Percentiles rank a stretch among this genome's conserved stretches.
Conservation (phyloP, 2,113 vertebrate genomes). For the Periophthalmus modestus region DNA sequence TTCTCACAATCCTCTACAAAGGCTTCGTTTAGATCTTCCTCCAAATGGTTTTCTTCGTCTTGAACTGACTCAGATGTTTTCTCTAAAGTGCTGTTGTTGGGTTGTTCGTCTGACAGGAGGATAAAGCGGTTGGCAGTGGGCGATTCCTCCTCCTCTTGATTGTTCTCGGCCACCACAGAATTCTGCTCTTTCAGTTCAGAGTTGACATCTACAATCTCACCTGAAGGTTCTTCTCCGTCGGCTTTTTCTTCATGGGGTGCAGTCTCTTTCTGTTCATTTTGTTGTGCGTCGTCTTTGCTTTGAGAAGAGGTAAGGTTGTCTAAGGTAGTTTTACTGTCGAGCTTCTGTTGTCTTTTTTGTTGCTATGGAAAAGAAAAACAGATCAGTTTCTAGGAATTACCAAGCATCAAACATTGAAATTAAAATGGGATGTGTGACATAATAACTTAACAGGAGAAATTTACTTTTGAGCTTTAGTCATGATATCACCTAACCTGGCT, state of each 20-base stretch:
- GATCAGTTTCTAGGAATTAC: neutral
- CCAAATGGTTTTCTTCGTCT: conserved; percentile 60
- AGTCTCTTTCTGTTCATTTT: conserved; percentile 3
- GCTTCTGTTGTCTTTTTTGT: conserved; percentile 87
- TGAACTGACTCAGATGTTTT: conserved; percentile 33
- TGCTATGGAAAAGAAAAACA: conserved; percentile 68
- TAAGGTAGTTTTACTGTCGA: conserved; percentile 77
- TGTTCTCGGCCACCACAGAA: neutral
- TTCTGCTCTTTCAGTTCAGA: conserved; percentile 10
- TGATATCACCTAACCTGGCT: too few species aligned
- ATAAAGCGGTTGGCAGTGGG: conserved; percentile 55
- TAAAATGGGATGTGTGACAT: too few species aligned
- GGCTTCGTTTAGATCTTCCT: conserved; percentile 70
- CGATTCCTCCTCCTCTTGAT: conserved; percentile 44
- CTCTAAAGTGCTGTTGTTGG: conserved; percentile 26
- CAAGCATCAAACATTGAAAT: neutral
- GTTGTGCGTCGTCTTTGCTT: neutral
- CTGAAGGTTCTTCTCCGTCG: conserved; percentile 13
- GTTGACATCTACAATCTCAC: conserved; percentile 10
- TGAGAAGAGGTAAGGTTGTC: conserved; percentile 41
- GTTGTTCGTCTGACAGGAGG: conserved; percentile 50
- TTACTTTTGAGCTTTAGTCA: too few species aligned
- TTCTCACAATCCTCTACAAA: conserved; percentile 63
- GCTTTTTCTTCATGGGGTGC: conserved; percentile 15
- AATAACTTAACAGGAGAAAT: too few species aligned